Conservation (phyloP, 1,140 invertebrate species). For the Procambarus virginalis region DNA sequence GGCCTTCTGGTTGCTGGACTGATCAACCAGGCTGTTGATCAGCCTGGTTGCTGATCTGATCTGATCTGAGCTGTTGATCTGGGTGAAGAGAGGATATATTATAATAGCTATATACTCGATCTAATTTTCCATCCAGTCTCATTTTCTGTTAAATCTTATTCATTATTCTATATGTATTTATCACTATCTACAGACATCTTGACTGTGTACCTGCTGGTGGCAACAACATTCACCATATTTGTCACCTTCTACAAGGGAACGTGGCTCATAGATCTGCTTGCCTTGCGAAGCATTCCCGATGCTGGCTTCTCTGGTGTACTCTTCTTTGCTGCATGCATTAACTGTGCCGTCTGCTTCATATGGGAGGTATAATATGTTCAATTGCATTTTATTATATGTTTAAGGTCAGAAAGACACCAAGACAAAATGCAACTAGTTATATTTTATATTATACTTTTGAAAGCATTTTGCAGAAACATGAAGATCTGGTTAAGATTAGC, state of each 20-base stretch:
- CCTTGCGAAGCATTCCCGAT: conserved; percentile 58
- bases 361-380: conserved; percentile 65
- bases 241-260: conserved; percentile 53
- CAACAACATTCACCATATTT: conserved; percentile 29
- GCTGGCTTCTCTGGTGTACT: conserved; percentile 38
- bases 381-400: not conserved
- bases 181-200: conserved; percentile 24
- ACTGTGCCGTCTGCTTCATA: conserved; percentile 59
- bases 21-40: no score
- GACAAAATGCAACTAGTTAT: no score
- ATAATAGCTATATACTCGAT: no score
- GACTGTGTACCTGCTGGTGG: conserved; percentile 17
- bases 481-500: no score
- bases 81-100: no score
- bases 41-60: no score
- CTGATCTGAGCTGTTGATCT: no score
- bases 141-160: not conserved
- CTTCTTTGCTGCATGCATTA: conserved; percentile 40
- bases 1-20: no score
- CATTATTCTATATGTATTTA: not conserved
- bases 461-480: no score
- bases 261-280: conserved; percentile 50
- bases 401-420: no score
- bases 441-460: no score
- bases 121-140: no score